Evolutionary conservation across 1,140 invertebrate species (phyloP), one percentile per base, ranked within the genome.

Genomic region (Vollenhovia emeryi): DNA sequence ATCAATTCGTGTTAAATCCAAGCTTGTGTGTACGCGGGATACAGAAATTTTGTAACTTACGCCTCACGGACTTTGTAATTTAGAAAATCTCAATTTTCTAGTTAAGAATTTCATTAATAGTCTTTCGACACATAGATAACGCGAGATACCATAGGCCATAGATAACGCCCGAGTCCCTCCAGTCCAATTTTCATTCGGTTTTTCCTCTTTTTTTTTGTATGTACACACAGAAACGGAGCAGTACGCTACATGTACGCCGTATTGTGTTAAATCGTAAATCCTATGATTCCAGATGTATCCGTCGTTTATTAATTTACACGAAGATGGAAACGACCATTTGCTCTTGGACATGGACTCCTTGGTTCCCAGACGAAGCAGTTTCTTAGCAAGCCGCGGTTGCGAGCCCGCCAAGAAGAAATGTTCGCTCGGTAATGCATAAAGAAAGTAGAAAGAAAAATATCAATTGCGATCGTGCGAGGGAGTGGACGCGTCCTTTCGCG

Each of bases 321-420:
- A 89, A 64, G 91, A 92, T 18, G 93, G 93, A 7, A 91, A 92
- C 62, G 91, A 93, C 57, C 93, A 91, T 62, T 91, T 91, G 21
- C 75, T 94, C 13, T 83, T 94, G 40, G 93, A 95, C 76, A 92
- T 95, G 92, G 94, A 95, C 85, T 92, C 93, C 0, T 86, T 92
- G 48, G 91, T 90, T 9, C 62, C 87, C 18, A 87, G 89, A 62
- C 91, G 89, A 78, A 90, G 90, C 50, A 90, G 85, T 30, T 64
- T 76, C 5, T 55, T 86, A 11, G 82, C 85, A 6, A 86, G 74
- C 8, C 86, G 87, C 40, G 66, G 86, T 55, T 91, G 89, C 57
- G 94, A 94, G 7, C 78, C 86, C 4, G 48, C 79, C 8, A 85
- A 90, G 45, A 94, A 95, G 82, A 94, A 91, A 85, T 94, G 90